Conservation (phyloP, 2,888 invertebrate species). For the Pherbina coryleti region DNA sequence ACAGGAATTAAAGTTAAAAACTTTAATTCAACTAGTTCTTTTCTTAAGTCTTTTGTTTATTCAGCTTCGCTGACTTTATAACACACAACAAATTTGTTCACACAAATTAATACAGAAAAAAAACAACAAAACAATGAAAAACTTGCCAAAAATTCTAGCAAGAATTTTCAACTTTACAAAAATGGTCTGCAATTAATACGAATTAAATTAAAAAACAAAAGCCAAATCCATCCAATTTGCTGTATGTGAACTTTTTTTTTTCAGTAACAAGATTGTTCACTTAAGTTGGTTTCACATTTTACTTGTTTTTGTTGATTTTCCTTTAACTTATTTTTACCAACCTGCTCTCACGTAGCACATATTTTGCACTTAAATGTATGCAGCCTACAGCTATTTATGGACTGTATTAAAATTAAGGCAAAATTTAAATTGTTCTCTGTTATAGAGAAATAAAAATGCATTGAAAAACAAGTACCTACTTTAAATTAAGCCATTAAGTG, state of each 20-base stretch:
- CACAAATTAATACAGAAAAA: not conserved
- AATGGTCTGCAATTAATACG: constrained; percentile 1
- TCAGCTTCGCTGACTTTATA: not conserved
- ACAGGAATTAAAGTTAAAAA: too few species aligned
- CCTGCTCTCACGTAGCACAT: not conserved
- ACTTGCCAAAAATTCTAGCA: not conserved
- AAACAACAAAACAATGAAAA: not conserved
- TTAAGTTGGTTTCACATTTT: not conserved
- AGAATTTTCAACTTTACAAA: not conserved
- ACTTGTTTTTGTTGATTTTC: too few species aligned
- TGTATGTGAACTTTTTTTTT: not conserved
- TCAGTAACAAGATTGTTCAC: not conserved
- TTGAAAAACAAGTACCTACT: not conserved
- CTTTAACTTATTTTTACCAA: not conserved
- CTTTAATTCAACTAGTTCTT: too few species aligned
- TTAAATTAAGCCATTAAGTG: constrained; percentile 46
- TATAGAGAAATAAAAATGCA: not conserved
- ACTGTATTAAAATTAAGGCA: constrained; percentile 1
- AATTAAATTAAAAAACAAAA: not conserved
- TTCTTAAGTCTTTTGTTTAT: not conserved
- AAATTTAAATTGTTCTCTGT: constrained; percentile 12
- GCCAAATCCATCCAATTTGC: not conserved
- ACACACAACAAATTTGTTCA: not conserved
- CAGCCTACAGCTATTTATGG: too few species aligned
- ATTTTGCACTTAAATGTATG: not conserved